phyloP scores from a whole-genome alignment of 2,888 invertebrate species.

The Diogma glabrata region DNA sequence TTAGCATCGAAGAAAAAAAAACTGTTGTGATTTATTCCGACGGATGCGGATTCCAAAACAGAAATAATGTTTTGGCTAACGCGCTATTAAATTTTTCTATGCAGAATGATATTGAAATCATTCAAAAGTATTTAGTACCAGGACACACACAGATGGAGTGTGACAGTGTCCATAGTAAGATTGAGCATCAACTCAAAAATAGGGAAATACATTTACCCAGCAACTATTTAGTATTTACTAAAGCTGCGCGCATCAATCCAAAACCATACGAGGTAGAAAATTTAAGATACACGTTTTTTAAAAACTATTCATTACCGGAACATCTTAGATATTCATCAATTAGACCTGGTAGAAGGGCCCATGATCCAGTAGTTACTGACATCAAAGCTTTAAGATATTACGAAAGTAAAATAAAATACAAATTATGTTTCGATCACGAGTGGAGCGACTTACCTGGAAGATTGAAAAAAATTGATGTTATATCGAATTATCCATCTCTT shows the following conservation, averaged over 20 bases:
- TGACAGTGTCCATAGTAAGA: slow-evolving; percentile 2
- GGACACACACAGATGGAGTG: not conserved
- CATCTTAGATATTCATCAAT: not conserved
- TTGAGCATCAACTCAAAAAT: slow-evolving; percentile 4
- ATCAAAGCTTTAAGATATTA: not conserved
- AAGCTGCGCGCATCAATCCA: not conserved
- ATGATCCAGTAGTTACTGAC: not conserved
- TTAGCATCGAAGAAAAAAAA: too few relatives aligned
- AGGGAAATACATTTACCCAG: not conserved
- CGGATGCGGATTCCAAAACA: not conserved
- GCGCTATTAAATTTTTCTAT: not conserved
- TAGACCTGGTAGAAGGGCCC: not conserved
- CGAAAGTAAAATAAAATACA: too few relatives aligned
- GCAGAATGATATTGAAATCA: not conserved
- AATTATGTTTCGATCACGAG: too few relatives aligned
- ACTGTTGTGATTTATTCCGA: not conserved
- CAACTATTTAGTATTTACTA: slow-evolving; percentile 1
- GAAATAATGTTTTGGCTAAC: not conserved
- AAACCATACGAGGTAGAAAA: not conserved
- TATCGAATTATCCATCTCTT: too few relatives aligned
- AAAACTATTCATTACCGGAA: not conserved
- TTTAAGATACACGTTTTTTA: not conserved
- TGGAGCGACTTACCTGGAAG: too few relatives aligned
- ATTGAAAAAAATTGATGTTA: not conserved
- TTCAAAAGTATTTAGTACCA: not conserved